A percentile compares a stretch with the other conserved stretches of the same genome.
Conservation (phyloP, 2,113 vertebrate species). For the Spizaetus ornatus region DNA sequence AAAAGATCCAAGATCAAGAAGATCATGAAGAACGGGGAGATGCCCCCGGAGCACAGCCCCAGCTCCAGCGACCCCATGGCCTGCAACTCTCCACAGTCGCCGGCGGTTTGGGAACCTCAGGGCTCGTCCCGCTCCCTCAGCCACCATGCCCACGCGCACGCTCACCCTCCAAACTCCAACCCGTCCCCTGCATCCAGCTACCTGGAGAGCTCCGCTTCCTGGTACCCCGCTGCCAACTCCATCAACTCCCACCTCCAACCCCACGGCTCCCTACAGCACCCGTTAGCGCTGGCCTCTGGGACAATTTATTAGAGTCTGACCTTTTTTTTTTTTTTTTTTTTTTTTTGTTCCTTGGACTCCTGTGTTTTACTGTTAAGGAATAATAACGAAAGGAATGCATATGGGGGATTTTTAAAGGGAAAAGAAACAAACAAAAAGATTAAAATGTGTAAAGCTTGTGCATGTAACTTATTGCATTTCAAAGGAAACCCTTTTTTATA, state of each 20-base stretch:
- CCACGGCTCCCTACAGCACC: conserved; percentile 92
- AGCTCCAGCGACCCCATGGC: conserved; percentile 99
- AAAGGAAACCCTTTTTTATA: conserved; percentile 78
- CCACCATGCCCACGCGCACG: conserved; percentile 80
- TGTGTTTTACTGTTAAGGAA: conserved; percentile 88
- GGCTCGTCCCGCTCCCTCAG: conserved; percentile 81
- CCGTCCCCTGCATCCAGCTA: conserved; percentile 86
- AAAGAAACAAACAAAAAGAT: conserved; percentile 73
- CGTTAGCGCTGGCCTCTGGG: conserved; percentile 93
- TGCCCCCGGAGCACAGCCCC: conserved; percentile 96
- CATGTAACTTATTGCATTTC: conserved; percentile 99
- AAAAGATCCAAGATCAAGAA: conserved; percentile 99
- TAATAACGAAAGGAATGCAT: conserved; percentile 87
- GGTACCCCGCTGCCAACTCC: conserved; percentile 84
- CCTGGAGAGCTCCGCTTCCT: conserved; percentile 89
- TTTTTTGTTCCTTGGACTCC: conserved; percentile 76
- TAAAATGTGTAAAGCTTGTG: conserved; percentile 98
- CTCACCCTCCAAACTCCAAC: conserved; percentile 84
- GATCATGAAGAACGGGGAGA: conserved; percentile 98
- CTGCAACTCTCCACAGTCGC: conserved; percentile 98
- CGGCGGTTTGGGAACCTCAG: conserved; percentile 98
- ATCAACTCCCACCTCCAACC: conserved; percentile 89
- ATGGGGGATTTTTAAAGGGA: conserved; percentile 77
- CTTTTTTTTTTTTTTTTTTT: background rate
- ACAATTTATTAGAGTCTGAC: conserved; percentile 89